These are phyloP conservation scores for Dermatophagoides farinae DNA, from an alignment of 1,140 invertebrate species.

Conservation along the genomic window DNA sequence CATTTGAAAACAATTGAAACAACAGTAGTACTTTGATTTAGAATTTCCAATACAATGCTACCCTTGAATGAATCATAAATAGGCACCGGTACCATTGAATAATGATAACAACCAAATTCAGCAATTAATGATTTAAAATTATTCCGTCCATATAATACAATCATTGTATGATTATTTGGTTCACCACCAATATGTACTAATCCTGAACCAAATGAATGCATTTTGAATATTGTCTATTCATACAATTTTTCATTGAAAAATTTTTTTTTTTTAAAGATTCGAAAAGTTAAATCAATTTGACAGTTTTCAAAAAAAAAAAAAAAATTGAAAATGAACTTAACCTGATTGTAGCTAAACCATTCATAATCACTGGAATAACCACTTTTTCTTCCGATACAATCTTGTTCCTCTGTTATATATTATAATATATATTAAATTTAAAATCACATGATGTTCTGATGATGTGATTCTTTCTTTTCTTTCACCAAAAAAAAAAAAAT, in stretches of 20 bases:
- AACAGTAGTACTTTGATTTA: slow-evolving; percentile 28
- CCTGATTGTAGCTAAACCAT: slow-evolving; percentile 12
- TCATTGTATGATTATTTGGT: slow-evolving; percentile 7
- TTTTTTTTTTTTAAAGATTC: not conserved
- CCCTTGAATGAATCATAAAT: slow-evolving; percentile 41
- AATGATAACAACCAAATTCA: slow-evolving; percentile 65
- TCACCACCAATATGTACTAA: slow-evolving; percentile 6
- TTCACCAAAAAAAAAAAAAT: no score
- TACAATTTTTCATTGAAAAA: no score
- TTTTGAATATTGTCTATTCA: slow-evolving; percentile 3
- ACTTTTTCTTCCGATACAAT: slow-evolving; percentile 6
- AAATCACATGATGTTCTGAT: no score
- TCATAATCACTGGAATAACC: slow-evolving; percentile 9
- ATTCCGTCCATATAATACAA: not conserved
- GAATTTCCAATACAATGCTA: slow-evolving; percentile 83
- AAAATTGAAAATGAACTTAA: no score
- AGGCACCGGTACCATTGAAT: slow-evolving; percentile 8
- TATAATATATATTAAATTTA: no score
- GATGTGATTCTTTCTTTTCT: not conserved
- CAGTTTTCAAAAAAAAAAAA: not conserved
- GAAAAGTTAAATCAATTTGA: no score
- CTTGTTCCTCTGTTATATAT: not conserved
- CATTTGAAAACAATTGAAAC: not conserved
- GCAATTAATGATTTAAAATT: slow-evolving; percentile 28
- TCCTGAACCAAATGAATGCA: slow-evolving; percentile 10